These are phyloP conservation scores for Diplosoma virens DNA, from an alignment of 23 tunicate species.

Conservation along the genomic window DNA sequence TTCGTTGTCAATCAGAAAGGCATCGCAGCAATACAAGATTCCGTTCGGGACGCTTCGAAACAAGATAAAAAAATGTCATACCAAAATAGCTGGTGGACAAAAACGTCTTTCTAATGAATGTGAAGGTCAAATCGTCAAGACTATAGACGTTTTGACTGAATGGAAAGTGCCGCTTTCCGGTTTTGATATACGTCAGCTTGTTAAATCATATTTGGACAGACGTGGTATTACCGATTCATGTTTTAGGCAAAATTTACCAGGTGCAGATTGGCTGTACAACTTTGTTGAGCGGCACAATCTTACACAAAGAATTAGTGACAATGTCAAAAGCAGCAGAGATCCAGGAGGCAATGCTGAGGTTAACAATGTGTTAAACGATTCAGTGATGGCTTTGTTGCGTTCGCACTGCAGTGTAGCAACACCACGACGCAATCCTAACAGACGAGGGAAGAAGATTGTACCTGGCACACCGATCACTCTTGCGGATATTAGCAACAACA, in stretches of 20 bases:
- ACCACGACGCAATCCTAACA: background rate
- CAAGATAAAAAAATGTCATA: background rate
- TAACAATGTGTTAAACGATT: background rate
- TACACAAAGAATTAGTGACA: conserved; percentile 20
- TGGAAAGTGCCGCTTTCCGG: conserved; percentile 21
- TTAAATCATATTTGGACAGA: conserved; percentile 6
- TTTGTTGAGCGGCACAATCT: conserved; percentile 12
- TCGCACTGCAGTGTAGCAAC: background rate
- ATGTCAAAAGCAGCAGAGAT: conserved; percentile 6
- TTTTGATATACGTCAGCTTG: background rate
- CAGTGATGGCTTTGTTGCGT: conserved; percentile 12
- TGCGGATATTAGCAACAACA: too few relatives aligned
- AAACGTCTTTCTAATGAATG: conserved; percentile 1
- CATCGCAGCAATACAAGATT: background rate
- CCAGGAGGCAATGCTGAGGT: conserved; percentile 6
- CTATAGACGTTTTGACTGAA: background rate
- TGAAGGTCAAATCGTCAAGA: background rate
- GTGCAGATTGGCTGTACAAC: conserved; percentile 3
- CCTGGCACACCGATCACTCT: conserved; percentile 18
- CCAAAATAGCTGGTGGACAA: conserved; percentile 2
- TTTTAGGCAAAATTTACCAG: background rate
- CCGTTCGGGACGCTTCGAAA: background rate
- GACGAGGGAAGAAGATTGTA: conserved; percentile 5
- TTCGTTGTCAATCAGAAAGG: background rate
- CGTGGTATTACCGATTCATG: background rate